Conservation (phyloP, 2,113 vertebrate species). For the Microtus oregoni region DNA sequence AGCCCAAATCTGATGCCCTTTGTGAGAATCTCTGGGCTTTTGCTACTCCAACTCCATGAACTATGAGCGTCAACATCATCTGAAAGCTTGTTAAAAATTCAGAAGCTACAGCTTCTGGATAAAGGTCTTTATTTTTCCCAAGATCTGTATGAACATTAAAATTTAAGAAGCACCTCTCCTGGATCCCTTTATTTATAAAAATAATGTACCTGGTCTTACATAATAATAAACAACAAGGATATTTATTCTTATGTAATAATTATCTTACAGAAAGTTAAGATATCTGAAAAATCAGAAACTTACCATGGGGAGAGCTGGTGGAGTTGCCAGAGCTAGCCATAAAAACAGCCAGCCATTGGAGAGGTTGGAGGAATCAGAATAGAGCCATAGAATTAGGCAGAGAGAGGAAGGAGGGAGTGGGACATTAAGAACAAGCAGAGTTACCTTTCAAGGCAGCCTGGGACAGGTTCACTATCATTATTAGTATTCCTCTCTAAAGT, state of each 20-base stretch:
- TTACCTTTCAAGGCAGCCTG: background rate
- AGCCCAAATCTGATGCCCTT: background rate
- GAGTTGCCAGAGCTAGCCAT: background rate
- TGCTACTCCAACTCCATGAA: background rate
- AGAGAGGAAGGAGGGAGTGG: background rate
- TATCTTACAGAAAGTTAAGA: background rate
- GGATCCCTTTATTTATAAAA: constrained; percentile 4
- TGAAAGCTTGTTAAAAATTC: constrained; percentile 49
- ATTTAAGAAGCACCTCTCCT: background rate
- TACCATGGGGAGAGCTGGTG: background rate
- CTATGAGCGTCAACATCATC: background rate
- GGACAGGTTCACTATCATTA: background rate
- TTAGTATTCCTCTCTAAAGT: background rate
- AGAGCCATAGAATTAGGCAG: background rate
- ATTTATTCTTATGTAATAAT: background rate
- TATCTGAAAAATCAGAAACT: background rate
- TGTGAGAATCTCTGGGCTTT: background rate
- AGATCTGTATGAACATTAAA: constrained; percentile 13
- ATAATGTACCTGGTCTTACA: background rate
- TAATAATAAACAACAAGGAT: background rate
- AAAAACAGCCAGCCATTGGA: background rate
- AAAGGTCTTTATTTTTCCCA: constrained; percentile 54
- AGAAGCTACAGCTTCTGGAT: constrained; percentile 22
- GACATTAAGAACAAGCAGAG: background rate
- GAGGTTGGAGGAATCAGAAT: background rate